Evolutionary conservation across 2,113 vertebrate genomes (phyloP).

Genomic region (Thermophis baileyi): DNA sequence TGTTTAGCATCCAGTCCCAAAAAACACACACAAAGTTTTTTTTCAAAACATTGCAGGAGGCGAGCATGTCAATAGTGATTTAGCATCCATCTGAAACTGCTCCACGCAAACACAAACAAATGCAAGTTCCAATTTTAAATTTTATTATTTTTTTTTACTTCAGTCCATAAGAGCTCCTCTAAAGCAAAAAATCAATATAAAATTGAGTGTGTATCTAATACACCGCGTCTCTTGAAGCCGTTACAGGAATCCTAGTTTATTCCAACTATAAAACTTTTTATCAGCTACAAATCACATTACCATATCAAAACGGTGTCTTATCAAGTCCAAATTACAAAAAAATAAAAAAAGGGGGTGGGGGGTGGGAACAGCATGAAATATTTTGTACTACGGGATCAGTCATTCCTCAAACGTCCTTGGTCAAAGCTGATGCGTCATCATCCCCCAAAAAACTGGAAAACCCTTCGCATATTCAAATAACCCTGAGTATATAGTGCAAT

Average conservation of each 20-base stretch:
- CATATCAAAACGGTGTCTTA: conserved; percentile 18
- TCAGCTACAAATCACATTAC: conserved; percentile 68
- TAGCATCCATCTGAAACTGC: background rate
- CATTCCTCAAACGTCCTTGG: conserved; percentile 54
- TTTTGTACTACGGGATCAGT: conserved; percentile 65
- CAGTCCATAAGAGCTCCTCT: conserved; percentile 60
- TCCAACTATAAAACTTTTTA: conserved; percentile 70
- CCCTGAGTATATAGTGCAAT: conserved; percentile 75
- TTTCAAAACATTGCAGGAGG: background rate
- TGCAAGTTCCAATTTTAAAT: conserved; percentile 53
- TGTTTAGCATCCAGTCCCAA: background rate
- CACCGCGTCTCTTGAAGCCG: conserved; percentile 60
- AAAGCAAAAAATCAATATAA: conserved; percentile 62
- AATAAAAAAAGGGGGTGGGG: background rate
- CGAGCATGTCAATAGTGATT: background rate
- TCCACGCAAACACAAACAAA: conserved; percentile 30
- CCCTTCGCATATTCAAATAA: conserved; percentile 68
- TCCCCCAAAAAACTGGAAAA: conserved; percentile 50
- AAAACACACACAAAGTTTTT: no score
- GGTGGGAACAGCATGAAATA: conserved; percentile 22
- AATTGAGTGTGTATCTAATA: conserved; percentile 47
- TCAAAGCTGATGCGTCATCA: conserved; percentile 60
- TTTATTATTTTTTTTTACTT: conserved; percentile 72
- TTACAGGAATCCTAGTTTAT: conserved; percentile 65
- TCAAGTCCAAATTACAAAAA: background rate